Evolutionary conservation across 1,140 invertebrate species (phyloP), one percentile per base, ranked within the genome.

Genomic region (Latrodectus geometricus): DNA sequence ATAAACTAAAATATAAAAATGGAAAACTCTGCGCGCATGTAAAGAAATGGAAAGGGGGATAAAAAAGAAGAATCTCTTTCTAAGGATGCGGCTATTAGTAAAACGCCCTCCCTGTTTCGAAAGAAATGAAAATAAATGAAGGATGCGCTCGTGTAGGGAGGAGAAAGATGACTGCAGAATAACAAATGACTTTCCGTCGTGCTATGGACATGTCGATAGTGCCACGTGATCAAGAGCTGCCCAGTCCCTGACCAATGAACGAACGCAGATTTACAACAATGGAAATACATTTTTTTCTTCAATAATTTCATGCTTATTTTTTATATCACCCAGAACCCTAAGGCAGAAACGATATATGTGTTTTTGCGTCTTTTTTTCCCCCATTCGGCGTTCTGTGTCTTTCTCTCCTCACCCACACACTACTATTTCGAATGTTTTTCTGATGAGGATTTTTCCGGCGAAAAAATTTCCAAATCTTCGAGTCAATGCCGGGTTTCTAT

Each of bases 51-150:
- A 68, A 69, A 11, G 15, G n/a, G 20, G 61, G 65, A 83, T 17
- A 76, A 76, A 76, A 61, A 14, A 48, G 49, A 75, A 52, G 17
- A 23, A 21, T 70, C 75, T 66, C 48, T 78, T 54, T 83, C 75
- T 78, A 86, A 74, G 75, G 65, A 86, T 54, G 21, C 83, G n/a
- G 83, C 83, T 86, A 86, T 86, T 86, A 86, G 83, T 66, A 78
- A 86, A 86, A 86, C 65, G 83, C 74, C 83, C 74, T 73, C 75
- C 75, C 52, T 50, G 61, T 65, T 77, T 77, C 74, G 65, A 48
- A 86, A 77, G 75, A 86, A 86, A 86, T 86, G 83, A 86, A 86
- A 86, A 86, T 86, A 86, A 86, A 86, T 86, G 83, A 86, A 86
- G 65, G 75, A 14, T 70, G 66, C 56, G 70, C 75, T 48, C 49